Percentiles rank a stretch among this genome's conserved stretches.
Evolutionary conservation across 2,888 invertebrate genomes (phyloP).

Genomic region (Tetanocera ferruginea): DNA sequence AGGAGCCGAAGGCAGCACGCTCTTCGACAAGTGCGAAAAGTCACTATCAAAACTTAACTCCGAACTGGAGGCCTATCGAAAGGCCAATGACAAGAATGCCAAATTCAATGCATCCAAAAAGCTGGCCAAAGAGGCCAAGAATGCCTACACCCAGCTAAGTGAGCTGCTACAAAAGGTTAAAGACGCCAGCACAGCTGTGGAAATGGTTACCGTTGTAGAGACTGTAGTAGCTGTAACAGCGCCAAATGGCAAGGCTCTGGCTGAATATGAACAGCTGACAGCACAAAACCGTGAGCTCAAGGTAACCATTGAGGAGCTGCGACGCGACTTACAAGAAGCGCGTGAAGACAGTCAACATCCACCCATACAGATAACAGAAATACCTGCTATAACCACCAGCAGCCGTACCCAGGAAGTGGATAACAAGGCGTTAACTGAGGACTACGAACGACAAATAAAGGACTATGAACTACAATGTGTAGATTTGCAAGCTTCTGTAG

Average conservation of each 20-base stretch:
- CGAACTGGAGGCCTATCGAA: slow-evolving; percentile 67
- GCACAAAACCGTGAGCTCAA: slow-evolving; percentile 64
- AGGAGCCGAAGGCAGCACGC: slow-evolving; percentile 52
- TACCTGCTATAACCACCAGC: slow-evolving; percentile 44
- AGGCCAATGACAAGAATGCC: slow-evolving; percentile 65
- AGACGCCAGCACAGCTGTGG: slow-evolving; percentile 61
- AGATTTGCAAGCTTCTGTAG: slow-evolving; percentile 70
- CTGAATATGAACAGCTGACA: slow-evolving; percentile 64
- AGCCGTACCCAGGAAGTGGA: slow-evolving; percentile 7
- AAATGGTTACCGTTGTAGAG: slow-evolving; percentile 62
- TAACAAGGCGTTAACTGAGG: neutral
- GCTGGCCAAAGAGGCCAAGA: slow-evolving; percentile 67
- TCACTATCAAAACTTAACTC: slow-evolving; percentile 62
- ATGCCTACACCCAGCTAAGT: slow-evolving; percentile 62
- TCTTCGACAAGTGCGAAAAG: slow-evolving; percentile 64
- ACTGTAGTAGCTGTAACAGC: slow-evolving; percentile 64
- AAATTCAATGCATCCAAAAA: slow-evolving; percentile 67
- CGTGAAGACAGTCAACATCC: slow-evolving; percentile 65
- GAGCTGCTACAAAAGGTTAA: slow-evolving; percentile 65
- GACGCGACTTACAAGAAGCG: slow-evolving; percentile 54
- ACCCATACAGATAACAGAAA: slow-evolving; percentile 66
- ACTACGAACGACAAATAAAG: slow-evolving; percentile 37
- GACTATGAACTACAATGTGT: slow-evolving; percentile 52
- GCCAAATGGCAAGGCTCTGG: slow-evolving; percentile 64
- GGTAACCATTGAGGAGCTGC: slow-evolving; percentile 54